Conservation (phyloP, 2,113 vertebrate genomes). For the Phaethon lepturus region DNA sequence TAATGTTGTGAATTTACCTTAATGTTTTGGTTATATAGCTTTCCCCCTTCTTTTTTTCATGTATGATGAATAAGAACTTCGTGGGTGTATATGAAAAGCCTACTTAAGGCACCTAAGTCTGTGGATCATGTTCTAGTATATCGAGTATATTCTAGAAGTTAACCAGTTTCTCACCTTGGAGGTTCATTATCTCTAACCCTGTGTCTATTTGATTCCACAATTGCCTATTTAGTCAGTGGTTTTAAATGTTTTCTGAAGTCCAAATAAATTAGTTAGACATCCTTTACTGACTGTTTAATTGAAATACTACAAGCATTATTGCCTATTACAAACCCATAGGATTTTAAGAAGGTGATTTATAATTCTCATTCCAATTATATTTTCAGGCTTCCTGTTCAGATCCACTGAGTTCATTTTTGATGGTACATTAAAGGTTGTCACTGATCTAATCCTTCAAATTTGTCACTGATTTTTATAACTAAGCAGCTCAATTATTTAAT, state of each 20-base stretch:
- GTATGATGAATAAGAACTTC: not conserved
- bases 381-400: not conserved
- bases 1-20: not conserved
- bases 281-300: not conserved
- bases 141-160: not conserved
- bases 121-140: not conserved
- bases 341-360: not conserved
- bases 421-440: not conserved
- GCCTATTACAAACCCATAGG: not conserved
- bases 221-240: not conserved
- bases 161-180: not conserved
- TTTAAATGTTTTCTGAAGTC: not conserved
- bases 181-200: not conserved
- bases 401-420: not conserved
- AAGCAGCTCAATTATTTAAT: not conserved
- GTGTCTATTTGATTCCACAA: not conserved
- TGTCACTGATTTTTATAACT: not conserved
- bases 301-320: not conserved
- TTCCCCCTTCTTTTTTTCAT: not conserved
- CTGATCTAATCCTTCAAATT: not conserved
- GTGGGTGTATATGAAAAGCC: not conserved
- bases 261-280: not conserved
- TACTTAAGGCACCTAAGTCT: not conserved
- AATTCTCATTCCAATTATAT: not conserved
- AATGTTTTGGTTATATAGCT: not conserved